phyloP scores from a whole-genome alignment of 2,888 invertebrate genomes.

The Nephrotoma flavescens region DNA sequence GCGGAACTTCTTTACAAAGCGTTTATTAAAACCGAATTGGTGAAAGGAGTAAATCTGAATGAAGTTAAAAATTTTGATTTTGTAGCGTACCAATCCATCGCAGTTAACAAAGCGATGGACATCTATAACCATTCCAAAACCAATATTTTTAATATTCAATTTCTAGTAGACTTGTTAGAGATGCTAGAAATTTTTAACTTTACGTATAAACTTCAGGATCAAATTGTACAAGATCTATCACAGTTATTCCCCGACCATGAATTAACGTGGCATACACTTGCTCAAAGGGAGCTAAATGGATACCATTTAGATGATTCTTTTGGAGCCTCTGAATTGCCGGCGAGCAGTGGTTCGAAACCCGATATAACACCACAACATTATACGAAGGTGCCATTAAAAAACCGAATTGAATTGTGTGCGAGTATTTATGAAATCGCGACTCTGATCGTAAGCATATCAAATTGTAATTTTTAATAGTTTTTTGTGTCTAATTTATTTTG shows the following conservation, averaged over 20 bases:
- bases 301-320: conserved; percentile 19
- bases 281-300: conserved; percentile 40
- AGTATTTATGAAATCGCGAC: conserved; percentile 36
- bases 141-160: conserved; percentile 38
- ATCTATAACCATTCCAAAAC: conserved; percentile 46
- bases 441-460: conserved; percentile 19
- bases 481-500: not conserved
- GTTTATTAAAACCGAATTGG: not conserved
- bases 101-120: conserved; percentile 40
- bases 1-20: not conserved
- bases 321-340: not conserved
- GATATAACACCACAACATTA: not conserved
- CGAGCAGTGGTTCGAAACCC: not conserved
- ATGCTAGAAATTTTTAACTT: conserved; percentile 41
- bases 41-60: not conserved
- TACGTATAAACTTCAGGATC: conserved; percentile 40
- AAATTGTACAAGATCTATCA: conserved; percentile 37
- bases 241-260: conserved; percentile 36
- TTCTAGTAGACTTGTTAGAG: conserved; percentile 43
- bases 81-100: conserved; percentile 17
- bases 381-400: conserved; percentile 23
- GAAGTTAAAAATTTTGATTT: not conserved
- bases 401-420: conserved; percentile 33
- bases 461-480: not conserved
- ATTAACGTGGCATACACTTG: conserved; percentile 44